Evolutionary conservation across 2,888 invertebrate genomes (phyloP).

Genomic region (Drosophila stalkeri): DNA sequence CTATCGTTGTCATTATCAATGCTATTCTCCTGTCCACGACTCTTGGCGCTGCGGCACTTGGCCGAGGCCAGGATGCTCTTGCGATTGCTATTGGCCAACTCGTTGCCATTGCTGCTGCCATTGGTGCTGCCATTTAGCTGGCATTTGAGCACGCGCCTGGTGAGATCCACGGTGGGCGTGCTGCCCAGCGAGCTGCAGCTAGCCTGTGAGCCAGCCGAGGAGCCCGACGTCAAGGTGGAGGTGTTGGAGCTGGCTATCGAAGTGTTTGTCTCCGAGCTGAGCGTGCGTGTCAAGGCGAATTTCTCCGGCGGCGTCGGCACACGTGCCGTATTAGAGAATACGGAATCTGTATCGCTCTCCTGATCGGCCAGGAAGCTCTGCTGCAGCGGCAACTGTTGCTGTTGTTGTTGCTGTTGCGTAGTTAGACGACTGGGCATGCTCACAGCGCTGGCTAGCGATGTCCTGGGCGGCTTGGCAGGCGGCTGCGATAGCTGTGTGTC

Average conservation of each 20-base stretch:
- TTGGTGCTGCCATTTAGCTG: conserved; percentile 76
- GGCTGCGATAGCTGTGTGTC: conserved; percentile 73
- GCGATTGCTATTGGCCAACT: conserved; percentile 86
- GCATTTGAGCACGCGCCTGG: conserved; percentile 89
- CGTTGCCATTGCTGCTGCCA: conserved; percentile 25
- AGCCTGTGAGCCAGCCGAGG: conserved; percentile 91
- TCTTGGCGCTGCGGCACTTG: conserved; percentile 92
- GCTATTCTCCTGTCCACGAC: conserved; percentile 77
- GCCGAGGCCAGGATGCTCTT: conserved; percentile 95
- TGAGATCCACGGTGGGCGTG: conserved; percentile 88
- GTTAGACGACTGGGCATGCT: conserved; percentile 40
- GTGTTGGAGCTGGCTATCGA: conserved; percentile 89
- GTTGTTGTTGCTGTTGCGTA: conserved; percentile 10
- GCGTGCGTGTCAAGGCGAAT: conserved; percentile 88
- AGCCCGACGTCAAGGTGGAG: conserved; percentile 90
- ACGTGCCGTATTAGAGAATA: conserved; percentile 92
- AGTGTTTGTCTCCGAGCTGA: conserved; percentile 90
- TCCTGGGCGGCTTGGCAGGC: conserved; percentile 83
- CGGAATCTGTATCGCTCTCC: conserved; percentile 92
- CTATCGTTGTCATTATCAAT: conserved; percentile 87
- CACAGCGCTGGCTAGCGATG: conserved; percentile 72
- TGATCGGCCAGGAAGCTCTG: conserved; percentile 63
- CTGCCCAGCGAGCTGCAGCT: conserved; percentile 89
- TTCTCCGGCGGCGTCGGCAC: conserved; percentile 86
- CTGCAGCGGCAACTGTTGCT: conserved; percentile 46